Percentiles rank a stretch among this genome's conserved stretches.
phyloP scores from a whole-genome alignment of 1,140 invertebrate genomes.

The Dreissena polymorpha region DNA sequence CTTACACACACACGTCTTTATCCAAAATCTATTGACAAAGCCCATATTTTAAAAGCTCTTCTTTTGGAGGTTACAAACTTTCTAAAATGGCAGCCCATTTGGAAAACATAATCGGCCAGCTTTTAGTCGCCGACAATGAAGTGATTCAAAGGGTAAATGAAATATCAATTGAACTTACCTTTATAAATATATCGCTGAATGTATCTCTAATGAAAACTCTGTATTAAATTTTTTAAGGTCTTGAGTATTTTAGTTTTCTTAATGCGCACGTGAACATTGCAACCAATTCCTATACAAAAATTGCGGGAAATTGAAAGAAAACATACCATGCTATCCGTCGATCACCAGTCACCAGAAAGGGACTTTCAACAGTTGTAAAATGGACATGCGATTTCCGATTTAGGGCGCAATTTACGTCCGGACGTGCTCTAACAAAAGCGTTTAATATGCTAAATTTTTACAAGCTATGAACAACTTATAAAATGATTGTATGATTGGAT shows the following conservation, averaged over 20 bases:
- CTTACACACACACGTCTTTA: too few relatives aligned
- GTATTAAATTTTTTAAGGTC: neutral
- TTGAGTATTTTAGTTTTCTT: slow-evolving; percentile 4
- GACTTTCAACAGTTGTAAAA: too few relatives aligned
- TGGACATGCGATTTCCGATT: too few relatives aligned
- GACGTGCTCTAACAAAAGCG: too few relatives aligned
- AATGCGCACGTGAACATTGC: neutral
- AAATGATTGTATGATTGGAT: too few relatives aligned
- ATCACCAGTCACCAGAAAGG: too few relatives aligned
- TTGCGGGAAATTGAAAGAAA: slow-evolving; percentile 12
- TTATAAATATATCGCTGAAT: neutral
- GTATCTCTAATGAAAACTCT: neutral
- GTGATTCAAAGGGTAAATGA: slow-evolving; percentile 67
- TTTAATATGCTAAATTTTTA: too few relatives aligned
- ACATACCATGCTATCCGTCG: too few relatives aligned
- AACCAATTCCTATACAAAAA: neutral
- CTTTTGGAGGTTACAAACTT: neutral
- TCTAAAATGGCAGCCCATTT: slow-evolving; percentile 64
- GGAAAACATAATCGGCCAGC: slow-evolving; percentile 63
- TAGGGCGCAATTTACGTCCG: too few relatives aligned
- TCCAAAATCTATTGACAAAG: too few relatives aligned
- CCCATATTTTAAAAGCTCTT: neutral
- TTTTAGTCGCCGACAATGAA: slow-evolving; percentile 67
- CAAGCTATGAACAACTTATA: too few relatives aligned
- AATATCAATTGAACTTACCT: neutral